Evolutionary conservation across 2,113 vertebrate species (phyloP).

Genomic region (Phasianus colchicus): DNA sequence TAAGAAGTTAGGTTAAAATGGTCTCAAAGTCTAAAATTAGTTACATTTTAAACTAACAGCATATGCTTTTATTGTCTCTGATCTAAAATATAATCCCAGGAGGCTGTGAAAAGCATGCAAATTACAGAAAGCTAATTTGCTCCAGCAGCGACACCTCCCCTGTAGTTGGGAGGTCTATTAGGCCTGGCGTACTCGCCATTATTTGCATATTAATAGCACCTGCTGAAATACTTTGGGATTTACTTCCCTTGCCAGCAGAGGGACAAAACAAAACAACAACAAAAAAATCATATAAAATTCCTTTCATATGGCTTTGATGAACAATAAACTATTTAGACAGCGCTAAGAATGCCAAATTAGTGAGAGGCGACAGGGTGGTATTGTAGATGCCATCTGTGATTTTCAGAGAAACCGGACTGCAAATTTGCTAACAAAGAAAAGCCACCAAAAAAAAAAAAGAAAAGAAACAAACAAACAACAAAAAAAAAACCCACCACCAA

Average conservation of each 20-base stretch:
- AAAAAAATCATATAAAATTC: conserved; percentile 64
- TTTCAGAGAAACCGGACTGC: conserved; percentile 36
- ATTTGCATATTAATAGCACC: conserved; percentile 87
- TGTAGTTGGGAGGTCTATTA: conserved; percentile 84
- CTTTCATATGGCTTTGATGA: conserved; percentile 65
- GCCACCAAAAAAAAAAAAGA: neutral
- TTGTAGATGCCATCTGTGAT: conserved; percentile 26
- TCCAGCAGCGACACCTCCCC: conserved; percentile 83
- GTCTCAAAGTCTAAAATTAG: conserved; percentile 83
- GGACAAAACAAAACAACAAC: conserved; percentile 68
- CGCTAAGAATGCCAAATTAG: conserved; percentile 60
- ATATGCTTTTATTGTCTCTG: conserved; percentile 84
- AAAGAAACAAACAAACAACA: neutral
- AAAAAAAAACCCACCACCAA: neutral
- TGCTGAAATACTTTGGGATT: conserved; percentile 84
- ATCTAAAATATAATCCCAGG: conserved; percentile 85
- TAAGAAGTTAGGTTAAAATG: conserved; percentile 79
- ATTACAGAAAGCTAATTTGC: conserved; percentile 85
- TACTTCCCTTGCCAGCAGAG: conserved; percentile 80
- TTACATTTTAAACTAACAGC: conserved; percentile 80
- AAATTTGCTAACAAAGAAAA: conserved; percentile 6
- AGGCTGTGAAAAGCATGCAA: conserved; percentile 80
- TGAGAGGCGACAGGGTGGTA: neutral
- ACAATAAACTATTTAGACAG: conserved; percentile 60
- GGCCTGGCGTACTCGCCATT: conserved; percentile 77